A percentile compares a stretch with the other conserved stretches of the same genome.
phyloP scores from a whole-genome alignment of 2,888 invertebrate species.

The Lithophane semibrunnea region DNA sequence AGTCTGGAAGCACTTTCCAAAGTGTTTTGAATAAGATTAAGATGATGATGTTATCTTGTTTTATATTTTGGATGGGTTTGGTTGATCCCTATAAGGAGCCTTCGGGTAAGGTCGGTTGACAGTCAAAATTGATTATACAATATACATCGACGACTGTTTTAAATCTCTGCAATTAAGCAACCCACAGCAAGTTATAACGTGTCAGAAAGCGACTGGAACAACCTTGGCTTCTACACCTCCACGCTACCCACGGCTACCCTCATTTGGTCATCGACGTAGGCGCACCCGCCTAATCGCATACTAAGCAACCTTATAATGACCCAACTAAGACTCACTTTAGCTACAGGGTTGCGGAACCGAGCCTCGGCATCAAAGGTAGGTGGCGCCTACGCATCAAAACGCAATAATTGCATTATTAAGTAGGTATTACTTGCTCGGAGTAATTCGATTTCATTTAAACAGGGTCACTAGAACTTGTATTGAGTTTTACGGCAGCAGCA shows the following conservation, averaged over 20 bases:
- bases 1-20: not conserved
- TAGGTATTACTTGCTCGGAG: slow-evolving; percentile 58
- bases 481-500: slow-evolving; percentile 34
- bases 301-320: slow-evolving; percentile 88
- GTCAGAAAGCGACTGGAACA: slow-evolving; percentile 86
- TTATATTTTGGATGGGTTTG: slow-evolving; percentile 9
- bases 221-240: slow-evolving; percentile 89
- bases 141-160: slow-evolving; percentile 79
- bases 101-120: slow-evolving; percentile 62
- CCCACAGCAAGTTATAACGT: slow-evolving; percentile 84
- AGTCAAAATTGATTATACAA: slow-evolving; percentile 64
- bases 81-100: slow-evolving; percentile 39
- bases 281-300: slow-evolving; percentile 84
- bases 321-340: slow-evolving; percentile 84
- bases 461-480: slow-evolving; percentile 57
- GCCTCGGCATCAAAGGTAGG: slow-evolving; percentile 78
- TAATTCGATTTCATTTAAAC: slow-evolving; percentile 64
- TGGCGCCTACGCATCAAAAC: slow-evolving; percentile 82
- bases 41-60: not conserved
- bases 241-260: slow-evolving; percentile 89
- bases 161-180: slow-evolving; percentile 86
- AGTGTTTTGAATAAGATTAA: slow-evolving; percentile 1
- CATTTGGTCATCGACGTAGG: slow-evolving; percentile 89
- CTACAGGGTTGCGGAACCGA: slow-evolving; percentile 84
- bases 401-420: slow-evolving; percentile 79